phyloP scores from a whole-genome alignment of 35 echinoderm and acorn worm species.

The Amphiura filiformis region DNA sequence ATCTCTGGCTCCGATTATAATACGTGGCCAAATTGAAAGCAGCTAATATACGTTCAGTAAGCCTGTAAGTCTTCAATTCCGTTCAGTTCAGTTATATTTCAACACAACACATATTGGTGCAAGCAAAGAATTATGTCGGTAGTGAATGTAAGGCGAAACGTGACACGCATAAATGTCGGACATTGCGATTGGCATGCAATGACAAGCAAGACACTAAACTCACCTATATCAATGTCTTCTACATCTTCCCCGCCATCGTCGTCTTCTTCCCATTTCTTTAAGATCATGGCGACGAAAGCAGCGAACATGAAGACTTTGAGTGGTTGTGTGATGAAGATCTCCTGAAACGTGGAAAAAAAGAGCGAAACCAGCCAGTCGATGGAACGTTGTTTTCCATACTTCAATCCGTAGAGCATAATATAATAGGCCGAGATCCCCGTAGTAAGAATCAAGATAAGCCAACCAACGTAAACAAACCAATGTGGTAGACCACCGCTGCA shows the following conservation, averaged over 20 bases:
- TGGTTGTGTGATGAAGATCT: constrained; percentile 89
- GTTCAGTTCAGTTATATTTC: too few species aligned
- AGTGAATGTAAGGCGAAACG: too few species aligned
- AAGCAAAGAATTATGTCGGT: too few species aligned
- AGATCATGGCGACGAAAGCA: constrained; percentile 62
- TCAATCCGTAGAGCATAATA: constrained; percentile 94
- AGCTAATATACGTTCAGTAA: too few species aligned
- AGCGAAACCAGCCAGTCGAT: constrained; percentile 96
- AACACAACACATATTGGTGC: too few species aligned
- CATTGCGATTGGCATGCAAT: too few species aligned
- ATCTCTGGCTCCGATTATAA: too few species aligned
- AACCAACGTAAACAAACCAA: constrained; percentile 64
- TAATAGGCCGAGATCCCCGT: constrained; percentile 65
- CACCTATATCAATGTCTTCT: constrained; percentile 65
- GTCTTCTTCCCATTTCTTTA: constrained; percentile 57
- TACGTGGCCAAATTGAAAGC: too few species aligned
- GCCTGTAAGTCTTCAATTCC: too few species aligned
- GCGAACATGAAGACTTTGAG: constrained; percentile 81
- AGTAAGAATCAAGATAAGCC: constrained; percentile 65
- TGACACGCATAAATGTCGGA: too few species aligned
- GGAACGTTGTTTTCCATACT: constrained; percentile 80
- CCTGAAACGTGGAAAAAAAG: constrained; percentile 63
- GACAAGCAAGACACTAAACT: background rate
- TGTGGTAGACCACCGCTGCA: constrained; percentile 69
- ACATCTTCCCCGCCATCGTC: constrained; percentile 67